Percentiles rank a stretch among this genome's conserved stretches.
These are phyloP conservation scores for Megaceryle torquata DNA, from an alignment of 2,113 vertebrate species.

Conservation along the genomic window DNA sequence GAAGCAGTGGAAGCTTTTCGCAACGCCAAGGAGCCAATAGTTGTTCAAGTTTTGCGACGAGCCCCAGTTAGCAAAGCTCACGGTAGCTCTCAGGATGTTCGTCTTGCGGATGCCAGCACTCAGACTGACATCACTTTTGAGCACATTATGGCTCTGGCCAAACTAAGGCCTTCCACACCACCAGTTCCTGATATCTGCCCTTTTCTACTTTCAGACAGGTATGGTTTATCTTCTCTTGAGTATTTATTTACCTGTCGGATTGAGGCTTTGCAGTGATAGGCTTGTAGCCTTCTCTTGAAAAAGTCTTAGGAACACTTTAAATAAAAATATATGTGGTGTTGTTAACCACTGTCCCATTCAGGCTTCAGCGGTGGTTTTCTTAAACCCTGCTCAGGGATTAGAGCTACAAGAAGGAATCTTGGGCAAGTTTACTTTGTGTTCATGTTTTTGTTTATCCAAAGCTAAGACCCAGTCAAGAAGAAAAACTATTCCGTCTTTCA, in stretches of 20 bases:
- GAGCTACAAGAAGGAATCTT: background rate
- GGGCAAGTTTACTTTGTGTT: background rate
- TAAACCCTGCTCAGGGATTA: background rate
- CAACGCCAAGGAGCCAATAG: constrained; percentile 91
- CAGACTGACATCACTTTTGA: constrained; percentile 98
- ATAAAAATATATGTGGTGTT: background rate
- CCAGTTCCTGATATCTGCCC: constrained; percentile 97
- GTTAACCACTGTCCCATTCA: background rate
- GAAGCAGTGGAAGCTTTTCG: constrained; percentile 91
- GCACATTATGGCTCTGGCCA: constrained; percentile 94
- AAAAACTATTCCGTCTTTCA: background rate
- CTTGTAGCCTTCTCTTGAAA: background rate
- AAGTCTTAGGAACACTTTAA: background rate
- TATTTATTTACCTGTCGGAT: background rate
- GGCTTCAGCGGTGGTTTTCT: background rate
- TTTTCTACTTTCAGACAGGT: constrained; percentile 97
- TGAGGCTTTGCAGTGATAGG: background rate
- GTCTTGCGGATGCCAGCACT: constrained; percentile 89
- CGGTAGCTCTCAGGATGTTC: constrained; percentile 81
- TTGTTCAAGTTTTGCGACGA: constrained; percentile 92
- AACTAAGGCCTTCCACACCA: constrained; percentile 89
- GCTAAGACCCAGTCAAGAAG: background rate
- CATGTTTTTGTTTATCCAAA: background rate
- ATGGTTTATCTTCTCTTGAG: constrained; percentile 1
- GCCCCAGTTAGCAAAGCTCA: constrained; percentile 80